Base-by-base conservation (phyloP, 2,797 vertebrate species). In the Anabas testudineus region DNA sequence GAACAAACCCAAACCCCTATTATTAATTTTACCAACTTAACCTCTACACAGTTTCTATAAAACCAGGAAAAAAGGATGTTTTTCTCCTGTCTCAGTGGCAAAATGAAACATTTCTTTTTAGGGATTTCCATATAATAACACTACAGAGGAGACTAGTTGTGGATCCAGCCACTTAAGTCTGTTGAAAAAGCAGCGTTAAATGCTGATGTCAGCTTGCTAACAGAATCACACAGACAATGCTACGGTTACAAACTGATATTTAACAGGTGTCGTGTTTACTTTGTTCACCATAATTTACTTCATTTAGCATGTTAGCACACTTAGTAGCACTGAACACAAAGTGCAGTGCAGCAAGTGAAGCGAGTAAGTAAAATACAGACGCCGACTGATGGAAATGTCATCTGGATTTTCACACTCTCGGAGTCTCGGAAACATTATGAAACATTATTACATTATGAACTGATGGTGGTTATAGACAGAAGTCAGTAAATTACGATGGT, bases 11-110 rank as follows among this genome's bases (percentile, higher is more conserved):
- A 45, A 62, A 62, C 28, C 30, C 77, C 45, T 76, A 39, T 85
- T 70, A 77, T 82, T 61, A 52, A 71, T 69, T 81, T 86, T 42
- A 74, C 62, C 71, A 8, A 65, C 64, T 75, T 76, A 85, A 75
- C 65, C 45, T 74, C 60, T 26, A 15, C 42, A 76, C 54, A 52
- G 43, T 78, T 59, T 66, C 30, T 42, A 53, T n/a, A 76, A 71
- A 59, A 68, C 28, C 53, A 36, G 7, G 14, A 42, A 34, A 37
- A 0, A 1, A 16, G 13, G 45, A 51, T 39, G 26, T 52, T 56
- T 37, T 72, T 74, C 42, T 62, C 16, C 13, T 3, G 7, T 18
- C 39, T 42, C 55, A 64, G n/a, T 3, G 4, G 7, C 9, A 24
- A 26, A 10, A 54, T 15, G 2, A 24, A 12, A 46, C 65, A 56